Base-by-base conservation (phyloP, 2,797 vertebrate genomes). In the Acanthiza pusilla region DNA sequence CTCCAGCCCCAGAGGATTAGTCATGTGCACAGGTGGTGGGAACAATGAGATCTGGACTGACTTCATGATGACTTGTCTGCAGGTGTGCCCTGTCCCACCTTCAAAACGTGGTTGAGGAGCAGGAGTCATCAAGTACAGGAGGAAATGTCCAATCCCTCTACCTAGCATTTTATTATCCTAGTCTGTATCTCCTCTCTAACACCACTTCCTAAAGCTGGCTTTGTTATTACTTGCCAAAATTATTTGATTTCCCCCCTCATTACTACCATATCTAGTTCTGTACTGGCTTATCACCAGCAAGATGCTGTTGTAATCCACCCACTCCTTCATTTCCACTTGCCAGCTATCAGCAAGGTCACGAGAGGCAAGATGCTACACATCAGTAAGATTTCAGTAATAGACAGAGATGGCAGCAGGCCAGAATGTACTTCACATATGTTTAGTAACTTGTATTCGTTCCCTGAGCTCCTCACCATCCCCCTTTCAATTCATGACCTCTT, bases 351-450 rank as follows among this genome's bases (percentile, higher is more conserved):
- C 94, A 91, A 82, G 91, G 89, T 93, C 6, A 1, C 66, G 67
- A 55, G 67, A 95, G 74, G 75, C 93, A 95, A 96, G 95, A 96
- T 95, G 96, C 88, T 94, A 87, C 74, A 73, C 86, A 87, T 96
- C 94, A 95, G 45, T 81, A 82, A 61, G 79, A 91, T 79, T 88
- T 91, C 67, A 71, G 79, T 84, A 91, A 82, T 19, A 88, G 85
- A 72, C 70, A 81, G 55, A 58, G 51, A 61, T 84, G 80, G 88
- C 88, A 91, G 67, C 30, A 26, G 80, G 90, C 96, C 94, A 95
- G 70, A 57, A 34, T 2, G 5, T 82, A 51, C 55, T 91, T 81
- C 85, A 57, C 80, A 57, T 73, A 82, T 48, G 76, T 45, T 87
- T 88, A 67, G 67, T 88, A 88, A 94, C 32, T 61, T 55, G 22